Percentiles rank a stretch among this genome's conserved stretches.
Conservation (phyloP, 2,113 vertebrate species). For the Gallinago jamesoni region DNA sequence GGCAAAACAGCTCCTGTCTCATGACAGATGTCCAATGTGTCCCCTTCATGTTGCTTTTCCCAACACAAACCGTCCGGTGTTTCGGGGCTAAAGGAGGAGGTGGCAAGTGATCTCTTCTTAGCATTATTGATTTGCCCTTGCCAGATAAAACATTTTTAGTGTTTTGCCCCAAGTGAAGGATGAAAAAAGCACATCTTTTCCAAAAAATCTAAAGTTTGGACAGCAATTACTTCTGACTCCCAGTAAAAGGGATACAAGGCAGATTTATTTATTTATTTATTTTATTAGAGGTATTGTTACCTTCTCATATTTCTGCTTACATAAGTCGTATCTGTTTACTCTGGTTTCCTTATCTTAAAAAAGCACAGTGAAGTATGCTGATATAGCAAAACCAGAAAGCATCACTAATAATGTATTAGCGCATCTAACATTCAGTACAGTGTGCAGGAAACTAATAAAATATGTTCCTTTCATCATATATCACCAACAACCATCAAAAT, state of each 20-base stretch:
- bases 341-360: neutral
- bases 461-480: neutral
- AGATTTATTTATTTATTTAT: neutral
- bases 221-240: neutral
- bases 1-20: neutral
- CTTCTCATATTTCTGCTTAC: neutral
- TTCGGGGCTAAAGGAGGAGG: neutral
- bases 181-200: fast-evolving
- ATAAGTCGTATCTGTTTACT: neutral
- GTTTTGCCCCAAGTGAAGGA: neutral
- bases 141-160: neutral
- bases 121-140: neutral
- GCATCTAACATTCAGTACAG: neutral
- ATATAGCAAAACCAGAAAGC: neutral
- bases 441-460: neutral
- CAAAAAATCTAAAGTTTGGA: neutral
- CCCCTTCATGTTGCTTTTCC: neutral
- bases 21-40: neutral
- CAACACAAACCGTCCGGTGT: neutral
- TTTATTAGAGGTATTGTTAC: neutral
- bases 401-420: neutral
- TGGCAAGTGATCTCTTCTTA: neutral
- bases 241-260: neutral
- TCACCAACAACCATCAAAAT: neutral
- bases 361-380: neutral